phyloP scores from a whole-genome alignment of 2,888 invertebrate genomes.

The Hemistola chrysoprasaria region DNA sequence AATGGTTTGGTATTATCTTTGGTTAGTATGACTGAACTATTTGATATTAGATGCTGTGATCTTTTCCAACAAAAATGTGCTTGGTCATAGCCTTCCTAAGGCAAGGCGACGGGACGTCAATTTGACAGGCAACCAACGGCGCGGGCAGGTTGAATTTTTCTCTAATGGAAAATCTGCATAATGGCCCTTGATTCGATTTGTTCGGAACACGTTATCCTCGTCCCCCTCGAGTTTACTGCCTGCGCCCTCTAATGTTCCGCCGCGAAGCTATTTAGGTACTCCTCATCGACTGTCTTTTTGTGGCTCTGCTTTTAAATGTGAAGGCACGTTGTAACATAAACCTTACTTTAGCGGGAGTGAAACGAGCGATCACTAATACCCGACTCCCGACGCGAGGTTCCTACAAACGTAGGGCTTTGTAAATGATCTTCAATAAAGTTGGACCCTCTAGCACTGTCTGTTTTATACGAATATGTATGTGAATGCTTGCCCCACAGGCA shows the following conservation, averaged over 20 bases:
- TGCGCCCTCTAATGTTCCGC: slow-evolving; percentile 58
- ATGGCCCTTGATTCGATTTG: slow-evolving; percentile 75
- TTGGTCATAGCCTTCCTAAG: no score
- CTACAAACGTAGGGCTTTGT: slow-evolving; percentile 56
- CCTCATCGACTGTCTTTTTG: slow-evolving; percentile 47
- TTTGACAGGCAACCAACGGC: slow-evolving; percentile 27
- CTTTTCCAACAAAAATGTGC: no score
- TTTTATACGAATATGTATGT: slow-evolving; percentile 39
- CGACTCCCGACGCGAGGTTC: slow-evolving; percentile 25
- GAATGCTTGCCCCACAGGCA: slow-evolving; percentile 40
- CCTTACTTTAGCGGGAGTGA: slow-evolving; percentile 51
- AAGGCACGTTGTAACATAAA: slow-evolving; percentile 49
- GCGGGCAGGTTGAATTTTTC: slow-evolving; percentile 55
- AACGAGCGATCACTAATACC: slow-evolving; percentile 47
- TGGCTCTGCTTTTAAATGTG: slow-evolving; percentile 51
- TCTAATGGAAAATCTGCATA: slow-evolving; percentile 77
- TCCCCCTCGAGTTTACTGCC: slow-evolving; percentile 37
- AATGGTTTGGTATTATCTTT: no score
- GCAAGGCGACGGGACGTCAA: slow-evolving; percentile 2
- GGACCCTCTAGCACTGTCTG: slow-evolving; percentile 45
- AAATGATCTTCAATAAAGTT: slow-evolving; percentile 67
- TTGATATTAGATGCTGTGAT: no score
- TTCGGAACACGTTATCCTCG: slow-evolving; percentile 56
- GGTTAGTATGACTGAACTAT: no score
- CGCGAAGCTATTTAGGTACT: slow-evolving; percentile 59